These are phyloP conservation scores for Eleginops maclovinus DNA, from an alignment of 2,113 vertebrate species.

Conservation along the genomic window DNA sequence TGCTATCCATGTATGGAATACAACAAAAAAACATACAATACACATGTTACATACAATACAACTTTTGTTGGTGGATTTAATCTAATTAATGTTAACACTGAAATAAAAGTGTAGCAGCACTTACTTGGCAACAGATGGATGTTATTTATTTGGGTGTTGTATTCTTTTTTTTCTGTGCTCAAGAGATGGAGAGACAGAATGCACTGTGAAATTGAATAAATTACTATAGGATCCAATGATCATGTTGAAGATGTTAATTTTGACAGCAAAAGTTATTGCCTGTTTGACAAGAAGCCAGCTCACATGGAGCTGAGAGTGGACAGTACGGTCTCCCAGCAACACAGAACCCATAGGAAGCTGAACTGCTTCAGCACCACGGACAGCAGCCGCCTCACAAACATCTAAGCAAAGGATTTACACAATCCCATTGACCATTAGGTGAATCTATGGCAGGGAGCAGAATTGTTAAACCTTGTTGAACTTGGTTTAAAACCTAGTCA, in stretches of 20 bases:
- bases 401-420: not conserved
- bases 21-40: too few species aligned
- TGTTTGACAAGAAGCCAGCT: not conserved
- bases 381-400: slow-evolving; percentile 17
- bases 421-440: not conserved
- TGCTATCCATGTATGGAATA: too few species aligned
- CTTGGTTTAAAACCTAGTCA: not conserved
- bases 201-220: slow-evolving; percentile 2
- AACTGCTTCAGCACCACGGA: slow-evolving; percentile 52
- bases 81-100: not conserved
- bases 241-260: not conserved
- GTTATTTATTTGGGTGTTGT: not conserved
- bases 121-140: not conserved
- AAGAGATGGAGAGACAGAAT: not conserved
- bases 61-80: not conserved
- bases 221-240: not conserved
- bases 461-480: not conserved
- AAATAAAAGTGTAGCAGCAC: not conserved
- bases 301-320: not conserved
- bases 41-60: too few species aligned
- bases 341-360: slow-evolving; percentile 26
- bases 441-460: not conserved
- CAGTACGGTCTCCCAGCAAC: slow-evolving; percentile 60
- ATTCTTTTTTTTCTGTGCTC: not conserved
- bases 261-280: slow-evolving; percentile 2